phyloP scores from a whole-genome alignment of 2,888 invertebrate genomes.

The Dryococelus australis region DNA sequence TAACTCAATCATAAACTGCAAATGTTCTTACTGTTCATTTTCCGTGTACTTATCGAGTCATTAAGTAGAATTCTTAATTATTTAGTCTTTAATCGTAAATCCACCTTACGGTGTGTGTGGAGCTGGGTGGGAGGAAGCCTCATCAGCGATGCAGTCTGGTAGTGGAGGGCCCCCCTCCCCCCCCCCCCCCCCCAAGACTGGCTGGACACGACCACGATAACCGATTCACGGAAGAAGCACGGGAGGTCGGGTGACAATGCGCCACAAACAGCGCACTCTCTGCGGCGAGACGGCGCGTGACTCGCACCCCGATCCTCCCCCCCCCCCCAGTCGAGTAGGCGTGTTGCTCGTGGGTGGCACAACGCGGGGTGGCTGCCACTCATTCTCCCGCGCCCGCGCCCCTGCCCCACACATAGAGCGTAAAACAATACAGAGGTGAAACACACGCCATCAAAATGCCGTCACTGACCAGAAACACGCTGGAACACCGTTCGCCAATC shows the following conservation, averaged over 20 bases:
- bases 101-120: neutral
- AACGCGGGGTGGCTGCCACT: neutral
- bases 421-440: too few relatives aligned
- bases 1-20: too few relatives aligned
- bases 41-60: too few relatives aligned
- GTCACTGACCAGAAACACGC: too few relatives aligned
- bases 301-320: neutral
- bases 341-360: neutral
- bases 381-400: too few relatives aligned
- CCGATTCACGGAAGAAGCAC: neutral
- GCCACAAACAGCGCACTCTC: neutral
- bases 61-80: too few relatives aligned
- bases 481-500: too few relatives aligned
- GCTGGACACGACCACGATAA: slow-evolving; percentile 16
- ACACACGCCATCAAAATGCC: too few relatives aligned
- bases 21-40: too few relatives aligned
- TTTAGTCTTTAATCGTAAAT: too few relatives aligned
- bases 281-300: neutral
- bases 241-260: neutral
- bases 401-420: too few relatives aligned
- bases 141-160: neutral
- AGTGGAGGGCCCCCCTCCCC: neutral
- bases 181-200: neutral
- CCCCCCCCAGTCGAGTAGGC: neutral
- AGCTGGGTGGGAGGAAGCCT: neutral